Percentiles rank a stretch among this genome's conserved stretches.
phyloP scores from a whole-genome alignment of 2,888 invertebrate species.

The Spialia ferax region DNA sequence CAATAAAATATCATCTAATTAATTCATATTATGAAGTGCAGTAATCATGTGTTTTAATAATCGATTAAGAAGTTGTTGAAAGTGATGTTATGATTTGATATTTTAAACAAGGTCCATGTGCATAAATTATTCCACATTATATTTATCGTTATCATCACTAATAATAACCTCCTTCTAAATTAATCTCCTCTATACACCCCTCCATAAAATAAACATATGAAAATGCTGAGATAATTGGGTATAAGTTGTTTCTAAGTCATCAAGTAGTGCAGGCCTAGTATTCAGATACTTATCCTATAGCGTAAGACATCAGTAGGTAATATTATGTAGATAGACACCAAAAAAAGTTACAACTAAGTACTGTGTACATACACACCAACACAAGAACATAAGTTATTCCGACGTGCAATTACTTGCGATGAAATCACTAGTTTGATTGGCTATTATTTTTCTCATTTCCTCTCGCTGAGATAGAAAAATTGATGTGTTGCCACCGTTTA shows the following conservation, averaged over 20 bases:
- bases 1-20: conserved; percentile 1
- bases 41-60: neutral
- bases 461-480: conserved; percentile 54
- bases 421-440: conserved; percentile 50
- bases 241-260: too few species aligned
- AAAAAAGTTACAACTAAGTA: neutral
- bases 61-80: neutral
- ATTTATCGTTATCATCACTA: too few species aligned
- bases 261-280: too few species aligned
- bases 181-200: too few species aligned
- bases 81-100: neutral
- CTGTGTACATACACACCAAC: conserved; percentile 26
- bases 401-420: conserved; percentile 30
- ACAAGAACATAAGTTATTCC: conserved; percentile 11
- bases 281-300: too few species aligned
- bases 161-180: too few species aligned
- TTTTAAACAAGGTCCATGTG: neutral
- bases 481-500: conserved; percentile 46
- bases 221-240: too few species aligned
- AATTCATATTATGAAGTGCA: conserved; percentile 3
- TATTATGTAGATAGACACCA: neutral
- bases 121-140: too few species aligned
- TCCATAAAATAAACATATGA: too few species aligned
- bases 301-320: neutral
- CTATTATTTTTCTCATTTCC: conserved; percentile 65